Evolutionary conservation across 2,797 vertebrate species (phyloP).

Genomic region (Acanthurus leucopareius): DNA sequence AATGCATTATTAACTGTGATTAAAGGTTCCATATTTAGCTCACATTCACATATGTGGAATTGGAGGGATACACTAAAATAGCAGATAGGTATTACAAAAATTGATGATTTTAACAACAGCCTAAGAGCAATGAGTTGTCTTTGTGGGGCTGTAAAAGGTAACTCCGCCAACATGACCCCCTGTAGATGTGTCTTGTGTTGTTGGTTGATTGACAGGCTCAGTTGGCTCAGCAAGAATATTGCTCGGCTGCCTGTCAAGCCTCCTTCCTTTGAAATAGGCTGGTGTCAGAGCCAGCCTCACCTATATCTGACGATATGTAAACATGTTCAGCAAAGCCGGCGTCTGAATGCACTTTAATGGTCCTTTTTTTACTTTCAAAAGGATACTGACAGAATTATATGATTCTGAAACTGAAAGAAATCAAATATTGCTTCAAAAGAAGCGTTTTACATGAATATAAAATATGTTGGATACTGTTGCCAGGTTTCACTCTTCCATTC

Average conservation of each 20-base stretch:
- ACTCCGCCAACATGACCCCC: neutral
- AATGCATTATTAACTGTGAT: conserved; percentile 9
- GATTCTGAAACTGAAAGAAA: conserved; percentile 53
- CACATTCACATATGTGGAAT: neutral
- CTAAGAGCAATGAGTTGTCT: neutral
- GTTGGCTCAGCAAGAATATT: conserved; percentile 39
- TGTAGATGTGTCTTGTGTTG: conserved; percentile 26
- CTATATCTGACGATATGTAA: conserved; percentile 60
- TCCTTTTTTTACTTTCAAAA: conserved; percentile 59
- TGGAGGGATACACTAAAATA: neutral
- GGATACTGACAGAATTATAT: conserved; percentile 57
- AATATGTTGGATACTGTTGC: conserved; percentile 49
- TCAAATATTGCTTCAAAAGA: conserved; percentile 65
- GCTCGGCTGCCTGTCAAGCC: conserved; percentile 8
- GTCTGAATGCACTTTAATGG: conserved; percentile 77
- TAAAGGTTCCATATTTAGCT: neutral
- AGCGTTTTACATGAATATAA: conserved; percentile 47
- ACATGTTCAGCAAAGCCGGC: conserved; percentile 32
- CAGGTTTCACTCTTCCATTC: conserved; percentile 56
- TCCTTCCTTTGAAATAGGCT: conserved; percentile 24
- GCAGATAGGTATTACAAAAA: neutral
- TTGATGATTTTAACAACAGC: neutral
- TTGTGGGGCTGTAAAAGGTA: conserved; percentile 15
- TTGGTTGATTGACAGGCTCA: conserved; percentile 45
- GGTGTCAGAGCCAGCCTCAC: conserved; percentile 44